phyloP scores from a whole-genome alignment of 30 jellyfish, hydroid and myxozoan species.

The Pelagia noctiluca region DNA sequence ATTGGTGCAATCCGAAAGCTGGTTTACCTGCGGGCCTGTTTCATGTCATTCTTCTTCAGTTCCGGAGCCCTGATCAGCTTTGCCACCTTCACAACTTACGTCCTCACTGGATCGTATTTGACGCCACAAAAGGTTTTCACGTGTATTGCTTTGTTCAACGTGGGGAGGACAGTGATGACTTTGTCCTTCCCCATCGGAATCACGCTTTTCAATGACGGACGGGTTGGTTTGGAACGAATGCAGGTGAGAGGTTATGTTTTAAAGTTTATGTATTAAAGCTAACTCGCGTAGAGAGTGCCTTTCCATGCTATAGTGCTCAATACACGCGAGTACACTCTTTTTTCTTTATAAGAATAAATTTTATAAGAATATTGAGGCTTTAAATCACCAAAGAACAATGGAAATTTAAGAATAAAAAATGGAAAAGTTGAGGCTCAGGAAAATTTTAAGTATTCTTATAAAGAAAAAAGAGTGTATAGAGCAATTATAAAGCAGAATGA shows the following conservation, averaged over 20 bases:
- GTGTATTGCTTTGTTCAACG: constrained; percentile 76
- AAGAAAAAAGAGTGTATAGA: too few relatives aligned
- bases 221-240: constrained; percentile 81
- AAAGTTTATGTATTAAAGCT: background rate
- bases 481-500: too few relatives aligned
- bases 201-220: constrained; percentile 83
- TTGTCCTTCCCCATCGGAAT: constrained; percentile 88
- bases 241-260: constrained; percentile 54
- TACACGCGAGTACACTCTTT: too few relatives aligned
- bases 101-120: constrained; percentile 71
- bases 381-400: too few relatives aligned
- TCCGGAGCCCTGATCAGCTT: constrained; percentile 78
- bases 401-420: too few relatives aligned
- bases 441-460: too few relatives aligned
- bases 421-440: too few relatives aligned
- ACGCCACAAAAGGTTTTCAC: constrained; percentile 92
- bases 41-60: constrained; percentile 97
- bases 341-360: too few relatives aligned
- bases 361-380: too few relatives aligned
- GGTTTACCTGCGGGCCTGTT: constrained; percentile 75
- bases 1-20: constrained; percentile 72
- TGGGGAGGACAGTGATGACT: constrained; percentile 74
- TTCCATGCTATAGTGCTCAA: too few relatives aligned
- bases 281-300: background rate
- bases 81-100: constrained; percentile 88